Base-by-base conservation (phyloP, 2,113 vertebrate species). In the Ictalurus punctatus region DNA sequence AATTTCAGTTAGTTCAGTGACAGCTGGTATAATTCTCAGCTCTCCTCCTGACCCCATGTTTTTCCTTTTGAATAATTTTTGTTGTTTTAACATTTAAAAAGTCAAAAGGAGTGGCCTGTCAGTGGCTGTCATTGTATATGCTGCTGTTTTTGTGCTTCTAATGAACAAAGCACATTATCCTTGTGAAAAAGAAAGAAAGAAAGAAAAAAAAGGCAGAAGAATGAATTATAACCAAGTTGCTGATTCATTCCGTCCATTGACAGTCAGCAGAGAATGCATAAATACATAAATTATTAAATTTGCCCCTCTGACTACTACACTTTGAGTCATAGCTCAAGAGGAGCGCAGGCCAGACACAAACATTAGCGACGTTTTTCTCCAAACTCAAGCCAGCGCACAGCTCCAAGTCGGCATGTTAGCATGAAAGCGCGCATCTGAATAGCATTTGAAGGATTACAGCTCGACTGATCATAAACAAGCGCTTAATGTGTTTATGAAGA, bases 391-490 rank as follows among this genome's bases (percentile, higher is more conserved):
- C 84, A 84, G 54, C 84, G 82, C 44, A 37, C 83, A 90, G 86
- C 67, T 88, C 17, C 56, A 83, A 16, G 34, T 84, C 90, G 73
- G 59, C 54, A 83, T 86, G 56, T 83, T 89, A 88, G 79, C 54
- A 16, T 73, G 94, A 92, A 93, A 94, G 90, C 90, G 90, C 89
- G 93, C 91, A 93, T 93, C 93, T 86, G 87, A 92, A 91, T 85
- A 90, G 90, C 81, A 79, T 95, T 93, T 91, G 91, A 94, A 93
- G 93, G 89, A 93, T 69, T 87, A 93, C 93, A 91, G 94, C 94
- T 94, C 94, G 94, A 92, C 94, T 92, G 94, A 94, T 95, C 94
- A 94, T 95, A 96, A 96, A 95, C 95, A 96, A 94, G 94, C 91
- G 91, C 91, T 92, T 95, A 94, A 94, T 93, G 90, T 95, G 92